Evolutionary conservation across 2,888 invertebrate species (phyloP).

Genomic region (Ophion obscuratus): DNA sequence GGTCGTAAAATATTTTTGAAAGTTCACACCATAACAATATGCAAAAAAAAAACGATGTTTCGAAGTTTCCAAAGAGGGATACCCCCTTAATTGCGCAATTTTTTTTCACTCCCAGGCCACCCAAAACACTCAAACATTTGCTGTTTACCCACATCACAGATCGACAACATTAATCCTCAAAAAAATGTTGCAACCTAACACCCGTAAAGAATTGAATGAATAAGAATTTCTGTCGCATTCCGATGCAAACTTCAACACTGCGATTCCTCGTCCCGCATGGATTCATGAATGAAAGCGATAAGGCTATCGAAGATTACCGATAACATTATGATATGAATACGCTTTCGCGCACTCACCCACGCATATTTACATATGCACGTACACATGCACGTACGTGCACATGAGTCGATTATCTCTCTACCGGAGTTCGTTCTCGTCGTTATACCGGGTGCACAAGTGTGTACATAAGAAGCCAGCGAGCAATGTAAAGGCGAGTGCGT

Average conservation of each 20-base stretch:
- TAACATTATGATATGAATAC: neutral
- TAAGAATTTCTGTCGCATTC: neutral
- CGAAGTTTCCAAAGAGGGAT: too few species aligned
- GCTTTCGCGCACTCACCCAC: neutral
- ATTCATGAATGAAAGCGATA: slow-evolving; percentile 57
- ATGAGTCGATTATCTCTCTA: slow-evolving; percentile 20
- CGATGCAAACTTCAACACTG: neutral
- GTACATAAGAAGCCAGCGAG: slow-evolving; percentile 25
- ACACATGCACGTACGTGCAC: neutral
- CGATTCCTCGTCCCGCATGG: neutral
- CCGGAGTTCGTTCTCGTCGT: slow-evolving; percentile 8
- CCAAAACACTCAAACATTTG: too few species aligned
- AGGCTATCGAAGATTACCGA: slow-evolving; percentile 3
- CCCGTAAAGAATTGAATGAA: too few species aligned
- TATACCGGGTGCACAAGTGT: slow-evolving; percentile 29
- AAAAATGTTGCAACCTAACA: too few species aligned
- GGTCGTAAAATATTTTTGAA: too few species aligned
- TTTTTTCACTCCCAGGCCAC: too few species aligned
- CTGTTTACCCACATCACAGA: too few species aligned
- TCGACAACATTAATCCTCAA: too few species aligned
- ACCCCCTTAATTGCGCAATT: too few species aligned
- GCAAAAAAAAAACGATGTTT: too few species aligned
- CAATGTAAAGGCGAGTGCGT: slow-evolving; percentile 3
- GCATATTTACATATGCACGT: neutral
- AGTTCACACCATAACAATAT: too few species aligned